Percentiles rank a stretch among this genome's conserved stretches.
These are phyloP conservation scores for Ips typographus DNA, from an alignment of 1,140 invertebrate genomes.

Conservation along the genomic window DNA sequence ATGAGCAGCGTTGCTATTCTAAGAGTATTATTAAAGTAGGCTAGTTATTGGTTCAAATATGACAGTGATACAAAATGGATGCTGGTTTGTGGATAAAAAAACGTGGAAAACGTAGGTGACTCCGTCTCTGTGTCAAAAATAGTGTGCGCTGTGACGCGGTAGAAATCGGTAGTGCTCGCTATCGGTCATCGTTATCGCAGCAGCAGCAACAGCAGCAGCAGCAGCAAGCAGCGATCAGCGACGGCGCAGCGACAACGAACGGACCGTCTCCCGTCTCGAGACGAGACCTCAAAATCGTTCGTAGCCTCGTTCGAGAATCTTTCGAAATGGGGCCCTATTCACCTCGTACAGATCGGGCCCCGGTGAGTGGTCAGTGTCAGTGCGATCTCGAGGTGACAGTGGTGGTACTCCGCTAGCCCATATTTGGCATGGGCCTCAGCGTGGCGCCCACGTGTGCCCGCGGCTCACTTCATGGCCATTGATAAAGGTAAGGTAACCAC, in stretches of 20 bases:
- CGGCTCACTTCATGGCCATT: slow-evolving; percentile 52
- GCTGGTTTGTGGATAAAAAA: too few relatives aligned
- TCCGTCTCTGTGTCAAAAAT: not conserved
- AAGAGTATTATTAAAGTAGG: too few relatives aligned
- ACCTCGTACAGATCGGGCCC: slow-evolving; percentile 17
- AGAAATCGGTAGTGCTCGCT: not conserved
- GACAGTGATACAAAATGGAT: too few relatives aligned
- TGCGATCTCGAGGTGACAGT: slow-evolving; percentile 6
- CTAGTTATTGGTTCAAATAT: too few relatives aligned
- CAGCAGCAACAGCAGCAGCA: not conserved
- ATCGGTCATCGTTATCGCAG: slow-evolving; percentile 9
- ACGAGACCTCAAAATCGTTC: slow-evolving; percentile 16
- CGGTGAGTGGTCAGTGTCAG: slow-evolving; percentile 30
- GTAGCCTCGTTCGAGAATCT: slow-evolving; percentile 24
- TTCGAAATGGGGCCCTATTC: slow-evolving; percentile 23
- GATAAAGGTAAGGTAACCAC: slow-evolving; percentile 48
- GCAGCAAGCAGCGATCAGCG: slow-evolving; percentile 8
- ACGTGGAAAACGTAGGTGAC: too few relatives aligned
- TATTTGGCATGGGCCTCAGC: slow-evolving; percentile 32
- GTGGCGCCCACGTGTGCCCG: slow-evolving; percentile 49
- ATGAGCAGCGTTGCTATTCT: too few relatives aligned
- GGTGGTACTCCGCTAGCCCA: slow-evolving; percentile 14
- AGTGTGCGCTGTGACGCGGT: not conserved
- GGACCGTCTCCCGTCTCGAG: not conserved
- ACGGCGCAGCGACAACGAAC: slow-evolving; percentile 18